Conservation (phyloP, 2,797 vertebrate species). For the Lemur catta region DNA sequence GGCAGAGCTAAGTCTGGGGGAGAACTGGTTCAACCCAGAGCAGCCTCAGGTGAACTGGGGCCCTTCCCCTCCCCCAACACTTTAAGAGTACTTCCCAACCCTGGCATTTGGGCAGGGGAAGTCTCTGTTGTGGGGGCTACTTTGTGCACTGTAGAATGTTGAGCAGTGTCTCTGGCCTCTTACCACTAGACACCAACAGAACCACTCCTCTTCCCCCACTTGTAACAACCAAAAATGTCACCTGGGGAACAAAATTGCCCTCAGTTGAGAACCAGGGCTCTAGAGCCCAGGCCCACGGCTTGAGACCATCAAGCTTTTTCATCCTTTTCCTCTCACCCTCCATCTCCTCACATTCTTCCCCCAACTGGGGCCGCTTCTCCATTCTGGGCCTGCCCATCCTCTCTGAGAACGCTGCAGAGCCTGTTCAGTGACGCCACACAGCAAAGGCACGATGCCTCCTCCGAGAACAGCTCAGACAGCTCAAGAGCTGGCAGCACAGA, state of each 20-base stretch:
- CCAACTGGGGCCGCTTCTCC: too few species aligned
- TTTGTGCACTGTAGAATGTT: background rate
- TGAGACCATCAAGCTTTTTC: fast-evolving
- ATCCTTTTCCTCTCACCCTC: background rate
- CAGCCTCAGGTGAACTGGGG: background rate
- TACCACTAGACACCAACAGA: background rate
- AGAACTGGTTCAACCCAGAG: background rate
- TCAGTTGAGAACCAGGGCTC: background rate
- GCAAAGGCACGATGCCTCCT: background rate
- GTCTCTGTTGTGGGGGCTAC: background rate
- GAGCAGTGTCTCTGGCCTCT: background rate
- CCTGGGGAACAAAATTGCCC: background rate
- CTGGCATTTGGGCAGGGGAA: fast-evolving
- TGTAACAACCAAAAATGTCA: background rate
- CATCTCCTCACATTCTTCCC: fast-evolving
- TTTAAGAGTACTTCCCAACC: background rate
- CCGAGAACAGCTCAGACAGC: background rate
- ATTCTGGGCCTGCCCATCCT: background rate
- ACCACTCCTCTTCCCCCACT: background rate
- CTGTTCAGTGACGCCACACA: fast-evolving
- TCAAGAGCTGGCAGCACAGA: background rate
- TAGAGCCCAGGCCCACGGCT: background rate
- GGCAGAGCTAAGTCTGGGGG: too few species aligned
- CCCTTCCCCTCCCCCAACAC: background rate
- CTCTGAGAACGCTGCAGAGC: background rate